These are phyloP conservation scores for Megaceryle torquata DNA, from an alignment of 2,113 vertebrate species.

Conservation along the genomic window DNA sequence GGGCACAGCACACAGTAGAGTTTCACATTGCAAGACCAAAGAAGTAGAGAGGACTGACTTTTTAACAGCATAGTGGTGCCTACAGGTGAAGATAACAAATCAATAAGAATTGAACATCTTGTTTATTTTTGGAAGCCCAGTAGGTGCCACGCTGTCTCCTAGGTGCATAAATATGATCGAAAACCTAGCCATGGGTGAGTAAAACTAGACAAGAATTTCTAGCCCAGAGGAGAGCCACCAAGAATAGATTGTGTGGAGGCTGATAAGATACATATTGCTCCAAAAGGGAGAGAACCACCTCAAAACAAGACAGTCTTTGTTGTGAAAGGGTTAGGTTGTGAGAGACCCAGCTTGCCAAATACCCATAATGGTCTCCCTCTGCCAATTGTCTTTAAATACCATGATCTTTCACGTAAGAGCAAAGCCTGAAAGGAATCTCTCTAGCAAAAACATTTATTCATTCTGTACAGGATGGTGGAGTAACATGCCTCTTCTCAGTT, in stretches of 20 bases:
- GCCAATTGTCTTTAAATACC: conserved; percentile 31
- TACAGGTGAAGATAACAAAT: not conserved
- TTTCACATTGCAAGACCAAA: not conserved
- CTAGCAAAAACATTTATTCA: conserved; percentile 10
- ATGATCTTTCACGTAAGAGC: conserved; percentile 10
- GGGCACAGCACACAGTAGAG: not conserved
- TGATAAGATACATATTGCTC: conserved; percentile 51
- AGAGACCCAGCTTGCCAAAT: conserved; percentile 32
- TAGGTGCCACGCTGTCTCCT: conserved; percentile 38
- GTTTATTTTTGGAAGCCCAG: not conserved
- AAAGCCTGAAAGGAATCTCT: conserved; percentile 16
- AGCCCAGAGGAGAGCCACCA: conserved; percentile 50
- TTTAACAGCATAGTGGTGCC: not conserved
- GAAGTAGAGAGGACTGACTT: not conserved
- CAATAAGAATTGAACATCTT: not conserved
- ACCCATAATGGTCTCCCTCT: not conserved
- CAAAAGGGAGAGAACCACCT: conserved; percentile 20
- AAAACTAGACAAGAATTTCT: conserved; percentile 38
- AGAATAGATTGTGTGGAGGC: not conserved
- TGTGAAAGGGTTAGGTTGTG: conserved; percentile 17
- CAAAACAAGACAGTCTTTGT: conserved; percentile 59
- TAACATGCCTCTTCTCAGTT: not conserved
- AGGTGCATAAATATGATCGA: not conserved
- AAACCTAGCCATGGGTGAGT: not conserved
- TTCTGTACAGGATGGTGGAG: not conserved